These are phyloP conservation scores for Schizothorax lantsangensis DNA, from an alignment of 2,797 vertebrate genomes.

Conservation along the genomic window DNA sequence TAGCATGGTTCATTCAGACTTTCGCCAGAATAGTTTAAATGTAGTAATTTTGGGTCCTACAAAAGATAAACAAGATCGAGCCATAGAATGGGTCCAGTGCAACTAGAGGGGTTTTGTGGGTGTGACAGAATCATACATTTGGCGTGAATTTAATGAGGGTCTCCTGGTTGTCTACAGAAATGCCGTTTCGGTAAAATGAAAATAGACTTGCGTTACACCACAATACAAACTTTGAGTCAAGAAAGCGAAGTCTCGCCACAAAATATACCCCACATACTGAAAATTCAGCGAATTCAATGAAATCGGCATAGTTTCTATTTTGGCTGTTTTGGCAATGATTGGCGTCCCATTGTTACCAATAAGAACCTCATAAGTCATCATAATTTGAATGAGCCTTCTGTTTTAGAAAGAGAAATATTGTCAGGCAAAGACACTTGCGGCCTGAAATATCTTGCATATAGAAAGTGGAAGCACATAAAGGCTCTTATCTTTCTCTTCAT, in stretches of 20 bases:
- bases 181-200: constrained; percentile 6
- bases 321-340: not conserved
- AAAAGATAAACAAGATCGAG: constrained; percentile 30
- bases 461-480: constrained; percentile 7
- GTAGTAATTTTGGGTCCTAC: constrained; percentile 44
- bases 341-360: not conserved
- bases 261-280: constrained; percentile 12
- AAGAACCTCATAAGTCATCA: not conserved
- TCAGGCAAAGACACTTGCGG: not conserved
- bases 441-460: constrained; percentile 1
- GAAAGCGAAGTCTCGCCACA: not conserved
- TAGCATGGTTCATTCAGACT: constrained; percentile 37
- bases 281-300: not conserved
- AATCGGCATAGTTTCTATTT: not conserved
- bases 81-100: constrained; percentile 19
- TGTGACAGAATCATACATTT: constrained; percentile 46
- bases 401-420: not conserved
- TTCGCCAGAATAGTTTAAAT: constrained; percentile 47
- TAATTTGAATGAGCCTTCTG: not conserved
- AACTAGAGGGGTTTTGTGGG: constrained; percentile 42
- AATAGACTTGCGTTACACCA: constrained; percentile 30
- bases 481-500: constrained; percentile 23
- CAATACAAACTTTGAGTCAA: constrained; percentile 25
- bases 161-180: constrained; percentile 32
- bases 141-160: constrained; percentile 27